Evolutionary conservation across 2,888 invertebrate genomes (phyloP), one percentile per base, ranked within the genome.

Genomic region (Leucania comma): DNA sequence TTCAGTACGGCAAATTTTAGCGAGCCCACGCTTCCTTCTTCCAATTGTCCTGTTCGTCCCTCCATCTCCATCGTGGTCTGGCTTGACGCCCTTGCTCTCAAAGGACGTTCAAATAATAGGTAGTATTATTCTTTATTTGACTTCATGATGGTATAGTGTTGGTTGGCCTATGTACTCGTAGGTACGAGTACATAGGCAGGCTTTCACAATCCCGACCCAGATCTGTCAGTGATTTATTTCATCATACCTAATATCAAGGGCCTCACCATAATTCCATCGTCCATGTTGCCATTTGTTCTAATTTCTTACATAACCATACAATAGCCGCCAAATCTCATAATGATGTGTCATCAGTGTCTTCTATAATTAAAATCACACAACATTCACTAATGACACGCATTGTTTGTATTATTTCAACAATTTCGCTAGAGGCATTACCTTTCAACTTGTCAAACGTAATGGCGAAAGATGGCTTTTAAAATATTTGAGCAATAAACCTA

Each of bases 401-500:
- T 71, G 62, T 72, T 77, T 76, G 32, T 38, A 57, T 38, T 35
- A 59, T 78, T 81, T 68, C 63, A 29, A 58, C 32, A 56, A 61
- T 58, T 38, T 53, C 22, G 61, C 78, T 56, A 32, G 64, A n/a
- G 67, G 72, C 78, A n/a, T 24, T 42, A 71, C 56, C 54, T 59
- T 56, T 66, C 54, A 51, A 56, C 57, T 57, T 42, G 68, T 62
- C 60, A 72, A 65, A 42, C 6, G 32, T 29, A 64, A 76, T 75
- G 70, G 61, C 59, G 60, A 66, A 73, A 70, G 63, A 63, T 26
- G 20, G 48, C 51, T 57, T 77, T 77, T 65, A 73, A 80, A 74
- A 75, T 74, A 70, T 74, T 68, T 68, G 38, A 66, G 68, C 65
- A 82, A 82, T 63, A 74, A 60, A 42, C 59, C 22, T 2, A 20